Evolutionary conservation across 2,888 invertebrate genomes (phyloP).

Genomic region (Scelioninae gen. 2): DNA sequence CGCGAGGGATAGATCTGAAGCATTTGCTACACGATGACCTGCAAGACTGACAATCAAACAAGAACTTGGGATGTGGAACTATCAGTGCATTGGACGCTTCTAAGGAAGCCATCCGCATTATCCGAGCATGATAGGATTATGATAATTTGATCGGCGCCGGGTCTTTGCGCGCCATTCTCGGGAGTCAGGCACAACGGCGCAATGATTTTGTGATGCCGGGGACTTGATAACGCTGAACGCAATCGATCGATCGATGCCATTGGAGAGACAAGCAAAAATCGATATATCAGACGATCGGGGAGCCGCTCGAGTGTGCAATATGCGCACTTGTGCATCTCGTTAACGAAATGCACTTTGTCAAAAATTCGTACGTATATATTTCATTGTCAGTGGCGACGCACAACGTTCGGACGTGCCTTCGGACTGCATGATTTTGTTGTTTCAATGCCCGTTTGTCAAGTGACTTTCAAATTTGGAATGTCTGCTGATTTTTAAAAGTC

Average conservation of each 20-base stretch:
- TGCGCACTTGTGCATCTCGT: slow-evolving; percentile 56
- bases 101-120: slow-evolving; percentile 68
- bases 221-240: slow-evolving; percentile 52
- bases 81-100: slow-evolving; percentile 53
- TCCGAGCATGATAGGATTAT: slow-evolving; percentile 68
- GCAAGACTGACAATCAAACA: slow-evolving; percentile 56
- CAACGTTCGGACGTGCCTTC: slow-evolving; percentile 16
- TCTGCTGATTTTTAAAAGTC: neutral
- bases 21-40: slow-evolving; percentile 53
- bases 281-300: slow-evolving; percentile 47
- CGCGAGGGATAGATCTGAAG: slow-evolving; percentile 42
- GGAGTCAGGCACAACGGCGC: slow-evolving; percentile 43
- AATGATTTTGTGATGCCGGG: slow-evolving; percentile 53
- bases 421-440: slow-evolving; percentile 16
- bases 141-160: slow-evolving; percentile 65
- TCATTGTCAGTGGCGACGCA: slow-evolving; percentile 43
- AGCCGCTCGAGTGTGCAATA: slow-evolving; percentile 50
- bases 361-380: slow-evolving; percentile 42
- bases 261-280: slow-evolving; percentile 53
- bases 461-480: slow-evolving; percentile 36
- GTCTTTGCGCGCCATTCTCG: slow-evolving; percentile 45
- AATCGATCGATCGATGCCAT: slow-evolving; percentile 56
- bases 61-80: slow-evolving; percentile 58
- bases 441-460: slow-evolving; percentile 31
- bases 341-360: slow-evolving; percentile 50